Percentiles rank a stretch among this genome's conserved stretches.
These are phyloP conservation scores for Vanessa tameamea DNA, from an alignment of 1,140 invertebrate genomes.

Conservation along the genomic window DNA sequence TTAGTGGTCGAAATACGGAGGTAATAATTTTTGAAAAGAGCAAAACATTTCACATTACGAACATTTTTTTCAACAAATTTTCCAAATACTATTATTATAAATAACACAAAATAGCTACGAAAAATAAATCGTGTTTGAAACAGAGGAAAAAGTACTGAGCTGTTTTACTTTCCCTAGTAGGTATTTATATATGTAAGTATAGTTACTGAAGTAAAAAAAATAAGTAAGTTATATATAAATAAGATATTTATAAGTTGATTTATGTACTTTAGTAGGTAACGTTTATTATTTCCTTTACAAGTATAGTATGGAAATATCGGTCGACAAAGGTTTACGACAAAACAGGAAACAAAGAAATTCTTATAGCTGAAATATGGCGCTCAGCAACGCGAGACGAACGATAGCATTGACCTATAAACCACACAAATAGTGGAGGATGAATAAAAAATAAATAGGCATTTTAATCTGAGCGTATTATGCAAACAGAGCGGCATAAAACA, in stretches of 20 bases:
- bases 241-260: too few relatives aligned
- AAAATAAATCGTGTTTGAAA: too few relatives aligned
- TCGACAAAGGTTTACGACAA: constrained; percentile 26
- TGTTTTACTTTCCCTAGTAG: too few relatives aligned
- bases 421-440: constrained; percentile 3
- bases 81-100: too few relatives aligned
- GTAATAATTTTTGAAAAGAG: too few relatives aligned
- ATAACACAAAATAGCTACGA: too few relatives aligned
- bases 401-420: constrained; percentile 28
- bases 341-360: constrained; percentile 37
- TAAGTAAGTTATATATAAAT: too few relatives aligned
- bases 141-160: too few relatives aligned
- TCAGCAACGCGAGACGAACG: constrained; percentile 23
- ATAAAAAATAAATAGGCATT: constrained; percentile 22
- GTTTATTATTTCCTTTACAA: constrained; percentile 18
- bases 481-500: constrained; percentile 27
- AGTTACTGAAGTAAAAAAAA: background rate
- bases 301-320: constrained; percentile 32
- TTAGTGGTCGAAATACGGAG: too few relatives aligned
- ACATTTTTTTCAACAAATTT: too few relatives aligned
- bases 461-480: constrained; percentile 34
- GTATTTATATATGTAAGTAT: too few relatives aligned
- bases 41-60: too few relatives aligned
- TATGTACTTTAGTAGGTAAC: constrained; percentile 22
- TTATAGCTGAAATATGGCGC: constrained; percentile 31